A percentile compares a stretch with the other conserved stretches of the same genome.
These are phyloP conservation scores for Hemaris fuciformis DNA, from an alignment of 2,888 invertebrate genomes.

Conservation along the genomic window DNA sequence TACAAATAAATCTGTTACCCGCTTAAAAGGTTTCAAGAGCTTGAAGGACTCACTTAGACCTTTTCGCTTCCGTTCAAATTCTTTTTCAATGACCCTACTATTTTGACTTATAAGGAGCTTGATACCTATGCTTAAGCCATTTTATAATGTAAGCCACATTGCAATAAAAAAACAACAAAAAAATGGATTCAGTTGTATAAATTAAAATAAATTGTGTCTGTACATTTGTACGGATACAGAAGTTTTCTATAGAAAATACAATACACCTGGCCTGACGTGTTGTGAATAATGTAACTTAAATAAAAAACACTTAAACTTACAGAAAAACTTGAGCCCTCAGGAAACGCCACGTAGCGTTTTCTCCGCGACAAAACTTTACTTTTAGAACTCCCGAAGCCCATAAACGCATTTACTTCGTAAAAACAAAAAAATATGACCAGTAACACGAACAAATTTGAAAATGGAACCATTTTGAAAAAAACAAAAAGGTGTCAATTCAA, in stretches of 20 bases:
- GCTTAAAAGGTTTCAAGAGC: background rate
- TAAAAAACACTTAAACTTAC: slow-evolving; percentile 69
- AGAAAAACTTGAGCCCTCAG: slow-evolving; percentile 87
- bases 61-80: background rate
- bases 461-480: slow-evolving; percentile 25
- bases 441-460: slow-evolving; percentile 20
- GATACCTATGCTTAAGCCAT: too few relatives aligned
- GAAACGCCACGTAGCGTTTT: slow-evolving; percentile 85
- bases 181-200: too few relatives aligned
- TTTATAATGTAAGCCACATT: too few relatives aligned
- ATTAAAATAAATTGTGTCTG: too few relatives aligned
- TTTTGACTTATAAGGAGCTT: too few relatives aligned
- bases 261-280: too few relatives aligned
- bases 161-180: too few relatives aligned
- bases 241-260: too few relatives aligned
- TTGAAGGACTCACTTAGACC: background rate
- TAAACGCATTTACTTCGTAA: slow-evolving; percentile 26
- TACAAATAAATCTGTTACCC: background rate
- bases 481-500: background rate
- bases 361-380: slow-evolving; percentile 76
- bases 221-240: too few relatives aligned
- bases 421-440: slow-evolving; percentile 28
- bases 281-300: background rate
- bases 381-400: slow-evolving; percentile 17
- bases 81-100: background rate